Base-by-base conservation (phyloP, 37 sponge, comb jelly and placozoan species). In the Dysidea cf. avara region DNA sequence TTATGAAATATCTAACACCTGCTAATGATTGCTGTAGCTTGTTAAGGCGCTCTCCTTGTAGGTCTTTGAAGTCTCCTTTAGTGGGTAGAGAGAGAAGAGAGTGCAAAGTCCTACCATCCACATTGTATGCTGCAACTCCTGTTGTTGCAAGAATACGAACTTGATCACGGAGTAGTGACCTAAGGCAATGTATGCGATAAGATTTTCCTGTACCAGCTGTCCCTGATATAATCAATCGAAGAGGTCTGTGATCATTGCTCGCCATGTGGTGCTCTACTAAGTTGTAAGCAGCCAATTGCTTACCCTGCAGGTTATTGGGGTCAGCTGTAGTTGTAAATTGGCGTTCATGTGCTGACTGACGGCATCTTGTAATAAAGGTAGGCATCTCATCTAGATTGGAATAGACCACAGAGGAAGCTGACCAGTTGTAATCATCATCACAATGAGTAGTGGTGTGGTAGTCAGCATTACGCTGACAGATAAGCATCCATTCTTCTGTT, bases 41-140 rank as follows among this genome's bases (percentile, higher is more conserved):
- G n/a, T n/a, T n/a, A n/a, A 81, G 82, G 21, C 59, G 34, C 13
- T 73, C 55, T 30, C 82, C 66, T 36, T 72, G 36, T 18, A 81
- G 47, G 7, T 72, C 68, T 37, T 81, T 81, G 46, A 71, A 81
- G 0, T 71, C 72, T 36, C 72, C 67, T 31, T 31, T 71, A 25
- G 22, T 16, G 3, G 81, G 76, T 1, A 83, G 84, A 21, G 46
- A 3, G 20, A 83, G 56, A 26, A 75, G 71, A 29, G 76, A 77
- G 72, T 77, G 78, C 18, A 84, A 72, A 6, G 85, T 84, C 56
- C 20, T 0, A 12, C 84, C 77, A 21, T 78, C 61, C 9, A 78
- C 36, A 28, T 68, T 79, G 56, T 73, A 86, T 9, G 86, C 79
- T 28, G 86, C 86, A 6, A 78, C 69, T 20, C 77, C 85, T 69